Conservation (phyloP, 2,797 vertebrate genomes). For the Siniperca undulata region DNA sequence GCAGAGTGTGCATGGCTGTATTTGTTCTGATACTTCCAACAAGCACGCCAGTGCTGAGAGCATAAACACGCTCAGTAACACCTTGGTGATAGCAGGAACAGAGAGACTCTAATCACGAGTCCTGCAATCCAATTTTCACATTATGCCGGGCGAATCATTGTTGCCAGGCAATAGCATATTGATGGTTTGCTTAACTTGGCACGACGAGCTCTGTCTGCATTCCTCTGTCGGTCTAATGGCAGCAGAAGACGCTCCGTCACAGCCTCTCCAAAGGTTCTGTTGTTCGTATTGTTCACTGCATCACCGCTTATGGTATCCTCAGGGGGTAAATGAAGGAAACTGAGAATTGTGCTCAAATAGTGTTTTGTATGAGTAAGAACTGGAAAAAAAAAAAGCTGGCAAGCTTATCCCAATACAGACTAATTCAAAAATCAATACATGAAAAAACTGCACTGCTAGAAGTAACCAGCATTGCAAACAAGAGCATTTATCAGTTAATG, state of each 20-base stretch:
- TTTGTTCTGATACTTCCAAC: conserved; percentile 43
- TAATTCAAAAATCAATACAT: conserved; percentile 50
- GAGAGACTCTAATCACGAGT: conserved; percentile 62
- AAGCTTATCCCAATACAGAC: conserved; percentile 15
- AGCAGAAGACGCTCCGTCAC: conserved; percentile 6
- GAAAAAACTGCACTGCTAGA: background rate
- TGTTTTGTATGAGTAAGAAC: conserved; percentile 16
- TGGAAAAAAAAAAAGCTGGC: background rate
- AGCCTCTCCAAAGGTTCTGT: background rate
- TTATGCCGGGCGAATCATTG: conserved; percentile 55
- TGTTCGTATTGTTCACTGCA: conserved; percentile 19
- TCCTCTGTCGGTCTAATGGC: conserved; percentile 47
- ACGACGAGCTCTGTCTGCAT: conserved; percentile 44
- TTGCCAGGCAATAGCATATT: conserved; percentile 77
- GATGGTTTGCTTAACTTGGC: conserved; percentile 50
- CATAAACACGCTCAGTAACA: conserved; percentile 62
- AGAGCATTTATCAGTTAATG: conserved; percentile 50
- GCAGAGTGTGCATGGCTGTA: conserved; percentile 22
- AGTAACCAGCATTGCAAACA: conserved; percentile 36
- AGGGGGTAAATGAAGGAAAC: conserved; percentile 18
- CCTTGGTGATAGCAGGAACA: conserved; percentile 67
- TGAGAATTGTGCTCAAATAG: conserved; percentile 23
- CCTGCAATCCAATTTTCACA: conserved; percentile 68
- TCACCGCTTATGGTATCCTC: background rate
- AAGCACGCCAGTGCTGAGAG: conserved; percentile 47